phyloP scores from a whole-genome alignment of 1,140 invertebrate genomes.

The Lethocerus indicus region DNA sequence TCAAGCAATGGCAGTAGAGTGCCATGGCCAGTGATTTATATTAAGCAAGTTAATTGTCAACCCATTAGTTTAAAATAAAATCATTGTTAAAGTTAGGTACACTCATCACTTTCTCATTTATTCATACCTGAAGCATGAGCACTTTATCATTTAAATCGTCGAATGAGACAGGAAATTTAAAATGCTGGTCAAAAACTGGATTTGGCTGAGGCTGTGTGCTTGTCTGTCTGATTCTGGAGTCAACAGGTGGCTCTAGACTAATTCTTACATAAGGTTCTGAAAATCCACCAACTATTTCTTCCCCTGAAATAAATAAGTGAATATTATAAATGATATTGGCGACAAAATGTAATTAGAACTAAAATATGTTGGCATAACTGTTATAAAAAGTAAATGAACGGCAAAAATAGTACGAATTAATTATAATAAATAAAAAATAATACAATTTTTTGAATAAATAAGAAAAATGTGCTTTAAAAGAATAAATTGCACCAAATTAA shows the following conservation, averaged over 20 bases:
- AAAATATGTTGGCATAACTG: not conserved
- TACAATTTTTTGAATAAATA: too few relatives aligned
- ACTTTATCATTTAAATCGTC: slow-evolving; percentile 59
- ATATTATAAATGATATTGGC: not conserved
- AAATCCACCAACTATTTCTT: slow-evolving; percentile 37
- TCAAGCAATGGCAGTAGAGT: too few relatives aligned
- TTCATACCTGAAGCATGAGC: slow-evolving; percentile 45
- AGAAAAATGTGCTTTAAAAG: too few relatives aligned
- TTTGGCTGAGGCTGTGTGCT: slow-evolving; percentile 55
- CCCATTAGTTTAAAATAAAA: not conserved
- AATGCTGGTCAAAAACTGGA: slow-evolving; percentile 67
- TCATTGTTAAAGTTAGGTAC: not conserved
- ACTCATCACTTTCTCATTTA: too few relatives aligned
- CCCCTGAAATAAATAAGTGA: slow-evolving; percentile 1
- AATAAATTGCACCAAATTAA: too few relatives aligned
- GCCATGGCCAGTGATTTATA: too few relatives aligned
- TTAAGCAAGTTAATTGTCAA: not conserved
- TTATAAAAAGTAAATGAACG: not conserved
- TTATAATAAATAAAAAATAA: too few relatives aligned
- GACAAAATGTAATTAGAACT: not conserved
- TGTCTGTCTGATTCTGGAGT: slow-evolving; percentile 65
- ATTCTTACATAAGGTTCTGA: slow-evolving; percentile 73
- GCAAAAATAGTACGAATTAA: too few relatives aligned
- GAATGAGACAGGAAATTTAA: slow-evolving; percentile 69
- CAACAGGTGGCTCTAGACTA: slow-evolving; percentile 57